Base-by-base conservation (phyloP, 2,888 invertebrate species). In the Hartigia nigra region DNA sequence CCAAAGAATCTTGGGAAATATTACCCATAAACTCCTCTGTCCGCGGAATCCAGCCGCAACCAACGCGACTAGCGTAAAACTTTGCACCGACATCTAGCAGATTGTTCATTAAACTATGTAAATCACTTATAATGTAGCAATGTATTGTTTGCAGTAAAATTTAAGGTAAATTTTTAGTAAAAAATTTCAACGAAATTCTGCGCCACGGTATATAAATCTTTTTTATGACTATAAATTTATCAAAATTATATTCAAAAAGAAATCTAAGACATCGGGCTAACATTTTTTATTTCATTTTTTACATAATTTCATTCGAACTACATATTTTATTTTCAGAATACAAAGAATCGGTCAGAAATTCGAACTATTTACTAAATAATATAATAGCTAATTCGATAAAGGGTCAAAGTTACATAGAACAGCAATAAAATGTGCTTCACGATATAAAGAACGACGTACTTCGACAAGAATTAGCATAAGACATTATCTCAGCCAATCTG, bases 1-100 rank as follows among this genome's bases (percentile, higher is more conserved):
- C 85, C 87, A 88, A 88, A 89, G 91, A 91, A 90, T 91, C 90
- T 90, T 90, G 91, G 91, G 90, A 91, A 90, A 89, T 89, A 91
- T 91, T 91, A 91, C 90, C 90, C 90, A 91, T 87, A 88, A 89
- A 90, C 90, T 88, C 89, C 83, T 82, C 82, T 82, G 84, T 87
- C 87, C 87, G 86, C 87, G 86, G 87, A 87, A 86, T 81, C 80
- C 77, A 79, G 37, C 78, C 78, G 72, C 72, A 72, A 31, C 9
- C 31, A 70, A 39, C 9, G 14, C 9, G 23, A 55, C 23, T 55
- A 55, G 2, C 23, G 9, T 55, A 23, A 55, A 9, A 14, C 23
- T 9, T 55, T 23, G 5, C 23, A 23, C 55, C 23, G 55, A 55
- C 55, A 55, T 55, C 55, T 55, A 55, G 23, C 55, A 55, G 55